phyloP scores from a whole-genome alignment of 2,797 vertebrate species.

The Eidolon dupreanum region DNA sequence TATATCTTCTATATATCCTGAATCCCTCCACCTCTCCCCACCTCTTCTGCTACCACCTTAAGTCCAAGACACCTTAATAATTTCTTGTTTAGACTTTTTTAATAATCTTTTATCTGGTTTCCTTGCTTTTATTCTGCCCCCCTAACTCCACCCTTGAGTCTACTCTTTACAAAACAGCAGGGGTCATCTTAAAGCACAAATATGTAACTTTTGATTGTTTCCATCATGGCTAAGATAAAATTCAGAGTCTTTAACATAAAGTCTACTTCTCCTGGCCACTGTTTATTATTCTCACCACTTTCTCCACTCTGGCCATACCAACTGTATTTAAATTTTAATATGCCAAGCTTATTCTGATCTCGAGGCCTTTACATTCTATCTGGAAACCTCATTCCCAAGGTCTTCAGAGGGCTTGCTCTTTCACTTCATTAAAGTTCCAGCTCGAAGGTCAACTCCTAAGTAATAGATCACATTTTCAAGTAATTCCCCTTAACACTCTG shows the following conservation, averaged over 20 bases:
- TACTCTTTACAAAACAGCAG: background rate
- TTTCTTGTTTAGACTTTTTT: background rate
- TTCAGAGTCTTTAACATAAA: background rate
- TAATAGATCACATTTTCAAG: conserved; percentile 12
- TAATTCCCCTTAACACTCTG: conserved; percentile 18
- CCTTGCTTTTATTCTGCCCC: conserved; percentile 18
- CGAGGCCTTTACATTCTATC: background rate
- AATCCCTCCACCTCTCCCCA: background rate
- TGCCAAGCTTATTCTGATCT: background rate
- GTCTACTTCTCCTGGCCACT: background rate
- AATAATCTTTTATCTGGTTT: background rate
- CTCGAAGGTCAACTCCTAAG: conserved; percentile 18
- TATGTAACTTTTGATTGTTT: background rate
- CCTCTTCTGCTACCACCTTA: background rate
- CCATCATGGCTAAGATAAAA: background rate
- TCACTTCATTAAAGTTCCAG: conserved; percentile 4
- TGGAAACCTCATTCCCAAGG: background rate
- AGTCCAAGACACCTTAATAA: background rate
- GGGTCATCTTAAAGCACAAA: conserved; percentile 1
- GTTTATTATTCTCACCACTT: background rate
- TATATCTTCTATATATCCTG: background rate
- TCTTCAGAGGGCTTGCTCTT: conserved; percentile 8
- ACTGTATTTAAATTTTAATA: background rate
- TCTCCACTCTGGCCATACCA: background rate
- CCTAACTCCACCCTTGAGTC: background rate